These are phyloP conservation scores for Isichthys henryi DNA, from an alignment of 2,113 vertebrate species.

Conservation along the genomic window DNA sequence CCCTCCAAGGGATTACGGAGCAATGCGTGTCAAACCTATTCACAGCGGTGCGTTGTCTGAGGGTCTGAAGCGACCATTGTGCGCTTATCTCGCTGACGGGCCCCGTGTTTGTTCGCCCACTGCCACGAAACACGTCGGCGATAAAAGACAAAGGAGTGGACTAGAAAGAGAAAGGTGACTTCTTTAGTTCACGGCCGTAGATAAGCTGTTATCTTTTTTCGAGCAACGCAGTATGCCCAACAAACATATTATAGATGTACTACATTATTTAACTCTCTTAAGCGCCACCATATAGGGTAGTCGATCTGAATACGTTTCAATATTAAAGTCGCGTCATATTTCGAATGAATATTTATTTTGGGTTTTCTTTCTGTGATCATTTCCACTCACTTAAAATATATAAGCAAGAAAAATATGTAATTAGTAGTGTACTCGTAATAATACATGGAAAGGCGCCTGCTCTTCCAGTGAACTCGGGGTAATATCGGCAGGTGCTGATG, in stretches of 20 bases:
- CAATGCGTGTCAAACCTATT: slow-evolving; percentile 51
- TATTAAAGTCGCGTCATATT: background rate
- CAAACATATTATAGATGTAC: slow-evolving; percentile 9
- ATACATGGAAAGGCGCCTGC: background rate
- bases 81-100: slow-evolving; percentile 33
- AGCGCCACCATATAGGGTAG: background rate
- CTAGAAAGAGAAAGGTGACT: slow-evolving; percentile 17
- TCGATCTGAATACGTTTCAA: background rate
- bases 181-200: slow-evolving; percentile 17
- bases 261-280: slow-evolving; percentile 2
- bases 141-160: slow-evolving; percentile 22
- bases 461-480: background rate
- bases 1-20: slow-evolving; percentile 41
- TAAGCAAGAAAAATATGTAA: background rate
- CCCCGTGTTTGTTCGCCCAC: slow-evolving; percentile 29
- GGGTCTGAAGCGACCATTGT: slow-evolving; percentile 40
- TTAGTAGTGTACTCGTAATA: background rate
- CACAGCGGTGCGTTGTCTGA: slow-evolving; percentile 38
- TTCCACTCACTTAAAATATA: background rate
- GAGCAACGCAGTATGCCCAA: background rate
- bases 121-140: slow-evolving; percentile 22
- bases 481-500: background rate
- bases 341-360: background rate
- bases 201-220: slow-evolving; percentile 18
- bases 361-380: background rate